Percentiles rank a stretch among this genome's conserved stretches.
These are phyloP conservation scores for Aptenodytes patagonicus DNA, from an alignment of 2,113 vertebrate genomes.

Conservation along the genomic window DNA sequence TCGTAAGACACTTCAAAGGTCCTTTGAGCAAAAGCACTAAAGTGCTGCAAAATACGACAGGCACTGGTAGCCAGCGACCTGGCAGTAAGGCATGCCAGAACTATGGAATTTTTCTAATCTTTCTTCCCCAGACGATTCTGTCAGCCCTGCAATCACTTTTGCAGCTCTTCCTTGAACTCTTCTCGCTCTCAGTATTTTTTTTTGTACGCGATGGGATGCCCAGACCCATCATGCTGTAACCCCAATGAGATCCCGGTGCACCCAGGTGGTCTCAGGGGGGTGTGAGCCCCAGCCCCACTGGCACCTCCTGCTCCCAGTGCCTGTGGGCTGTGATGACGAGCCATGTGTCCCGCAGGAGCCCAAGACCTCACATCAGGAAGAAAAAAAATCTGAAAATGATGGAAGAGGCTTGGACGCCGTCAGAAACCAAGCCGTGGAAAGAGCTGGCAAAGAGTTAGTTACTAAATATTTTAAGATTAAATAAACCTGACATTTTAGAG, in stretches of 20 bases:
- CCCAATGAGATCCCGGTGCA: background rate
- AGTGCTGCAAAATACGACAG: background rate
- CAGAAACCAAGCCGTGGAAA: background rate
- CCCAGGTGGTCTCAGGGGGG: background rate
- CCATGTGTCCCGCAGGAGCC: background rate
- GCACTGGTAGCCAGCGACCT: background rate
- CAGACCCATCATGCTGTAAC: background rate
- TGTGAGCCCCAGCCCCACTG: accelerated
- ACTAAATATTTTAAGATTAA: slow-evolving; percentile 17
- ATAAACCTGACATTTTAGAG: background rate
- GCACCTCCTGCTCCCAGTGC: background rate
- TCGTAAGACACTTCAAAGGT: slow-evolving; percentile 36
- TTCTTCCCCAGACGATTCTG: background rate
- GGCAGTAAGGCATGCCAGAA: background rate
- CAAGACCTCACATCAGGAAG: background rate
- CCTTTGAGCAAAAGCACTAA: slow-evolving; percentile 22
- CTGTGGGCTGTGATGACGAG: background rate
- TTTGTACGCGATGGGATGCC: background rate
- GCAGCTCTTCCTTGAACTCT: background rate
- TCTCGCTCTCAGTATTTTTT: background rate
- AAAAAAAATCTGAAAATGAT: background rate
- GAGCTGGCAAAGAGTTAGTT: background rate
- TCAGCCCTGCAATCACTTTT: background rate
- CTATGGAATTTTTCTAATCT: background rate
- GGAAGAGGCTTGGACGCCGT: background rate